Evolutionary conservation across 2,888 invertebrate genomes (phyloP).

Genomic region (Diachrysia chrysitis): DNA sequence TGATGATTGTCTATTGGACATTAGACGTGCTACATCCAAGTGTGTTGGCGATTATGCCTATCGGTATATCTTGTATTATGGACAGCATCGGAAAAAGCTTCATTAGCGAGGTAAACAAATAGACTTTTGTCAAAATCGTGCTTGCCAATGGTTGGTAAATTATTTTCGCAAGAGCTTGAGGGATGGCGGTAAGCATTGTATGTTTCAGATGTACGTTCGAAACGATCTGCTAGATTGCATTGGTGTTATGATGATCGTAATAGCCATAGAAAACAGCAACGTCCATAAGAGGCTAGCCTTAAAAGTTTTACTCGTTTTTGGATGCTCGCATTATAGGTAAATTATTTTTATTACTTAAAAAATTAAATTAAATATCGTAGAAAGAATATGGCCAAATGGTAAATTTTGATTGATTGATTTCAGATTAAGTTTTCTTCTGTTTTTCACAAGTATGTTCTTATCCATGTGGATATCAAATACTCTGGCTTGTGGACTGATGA

Average conservation of each 20-base stretch:
- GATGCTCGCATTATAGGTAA: slow-evolving; percentile 82
- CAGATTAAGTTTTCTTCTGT: slow-evolving; percentile 79
- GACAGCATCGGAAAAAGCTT: slow-evolving; percentile 54
- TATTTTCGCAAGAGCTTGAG: neutral
- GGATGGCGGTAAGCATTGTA: neutral
- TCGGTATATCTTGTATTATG: slow-evolving; percentile 68
- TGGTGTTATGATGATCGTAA: slow-evolving; percentile 72
- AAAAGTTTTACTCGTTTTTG: slow-evolving; percentile 74
- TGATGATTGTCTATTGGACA: slow-evolving; percentile 70
- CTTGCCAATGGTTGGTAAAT: too few relatives aligned
- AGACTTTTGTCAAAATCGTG: neutral
- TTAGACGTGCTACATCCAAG: slow-evolving; percentile 74
- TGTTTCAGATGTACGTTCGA: slow-evolving; percentile 69
- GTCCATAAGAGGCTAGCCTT: slow-evolving; percentile 72
- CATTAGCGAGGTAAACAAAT: slow-evolving; percentile 64
- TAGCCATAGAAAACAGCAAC: slow-evolving; percentile 73
- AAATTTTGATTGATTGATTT: neutral
- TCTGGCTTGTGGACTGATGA: slow-evolving; percentile 79
- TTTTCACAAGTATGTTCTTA: slow-evolving; percentile 72
- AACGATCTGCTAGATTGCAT: slow-evolving; percentile 73
- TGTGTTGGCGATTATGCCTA: slow-evolving; percentile 68
- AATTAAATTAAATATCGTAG: too few relatives aligned
- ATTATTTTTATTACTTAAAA: too few relatives aligned
- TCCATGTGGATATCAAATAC: slow-evolving; percentile 79
- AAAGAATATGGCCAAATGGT: too few relatives aligned